Conservation (phyloP, 2,797 vertebrate genomes). For the Coregonus sp. region DNA sequence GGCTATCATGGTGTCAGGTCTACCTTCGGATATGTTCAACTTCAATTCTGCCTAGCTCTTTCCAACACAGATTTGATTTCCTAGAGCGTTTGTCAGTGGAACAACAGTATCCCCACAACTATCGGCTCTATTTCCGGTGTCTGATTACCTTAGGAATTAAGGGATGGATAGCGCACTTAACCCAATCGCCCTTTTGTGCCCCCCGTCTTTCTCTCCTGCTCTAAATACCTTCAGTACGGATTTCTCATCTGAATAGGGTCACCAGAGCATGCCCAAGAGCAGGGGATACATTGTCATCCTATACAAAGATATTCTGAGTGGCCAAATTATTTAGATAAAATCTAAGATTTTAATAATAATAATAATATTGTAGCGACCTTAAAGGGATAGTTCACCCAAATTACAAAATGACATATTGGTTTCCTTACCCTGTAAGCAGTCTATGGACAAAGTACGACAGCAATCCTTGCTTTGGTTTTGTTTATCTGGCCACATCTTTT, state of each 20-base stretch:
- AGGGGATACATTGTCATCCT: neutral
- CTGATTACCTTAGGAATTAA: neutral
- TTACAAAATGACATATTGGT: too few relatives aligned
- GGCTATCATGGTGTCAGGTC: neutral
- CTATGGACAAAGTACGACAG: too few relatives aligned
- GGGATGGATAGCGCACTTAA: neutral
- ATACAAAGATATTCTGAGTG: neutral
- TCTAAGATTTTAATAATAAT: neutral
- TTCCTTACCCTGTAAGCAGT: too few relatives aligned
- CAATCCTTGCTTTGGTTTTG: too few relatives aligned
- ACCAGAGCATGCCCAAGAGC: conserved; percentile 12
- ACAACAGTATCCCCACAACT: neutral
- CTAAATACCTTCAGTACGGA: conserved; percentile 6
- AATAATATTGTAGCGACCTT: too few relatives aligned
- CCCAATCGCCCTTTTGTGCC: neutral
- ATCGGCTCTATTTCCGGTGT: neutral
- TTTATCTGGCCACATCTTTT: too few relatives aligned
- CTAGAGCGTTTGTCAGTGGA: neutral
- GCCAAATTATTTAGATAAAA: neutral
- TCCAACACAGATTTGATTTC: neutral
- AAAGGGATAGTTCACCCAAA: too few relatives aligned
- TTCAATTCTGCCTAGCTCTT: neutral
- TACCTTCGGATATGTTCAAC: neutral
- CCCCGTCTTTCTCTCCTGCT: neutral
- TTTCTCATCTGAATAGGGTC: conserved; percentile 34